Conservation (phyloP, 37 sponge, comb jelly and placozoan genomes). For the Beroe forskalii region DNA sequence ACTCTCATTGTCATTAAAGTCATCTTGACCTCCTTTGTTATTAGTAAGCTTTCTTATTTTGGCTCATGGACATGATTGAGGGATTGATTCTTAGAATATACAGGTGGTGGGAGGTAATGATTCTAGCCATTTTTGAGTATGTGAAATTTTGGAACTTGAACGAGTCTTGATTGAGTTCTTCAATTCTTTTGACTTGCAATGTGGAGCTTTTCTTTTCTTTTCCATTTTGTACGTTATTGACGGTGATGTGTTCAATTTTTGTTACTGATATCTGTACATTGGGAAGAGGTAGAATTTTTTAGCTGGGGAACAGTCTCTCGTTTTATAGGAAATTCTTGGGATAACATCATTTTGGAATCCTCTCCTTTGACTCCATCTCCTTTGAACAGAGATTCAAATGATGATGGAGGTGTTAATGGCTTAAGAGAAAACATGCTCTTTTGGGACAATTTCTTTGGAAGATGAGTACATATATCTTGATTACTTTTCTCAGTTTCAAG, state of each 20-base stretch:
- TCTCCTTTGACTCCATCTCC: background rate
- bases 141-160: background rate
- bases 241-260: background rate
- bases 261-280: background rate
- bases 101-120: background rate
- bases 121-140: conserved; percentile 19
- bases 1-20: conserved; percentile 9
- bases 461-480: background rate
- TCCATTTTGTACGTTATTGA: conserved; percentile 14
- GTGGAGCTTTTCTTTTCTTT: background rate
- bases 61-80: background rate
- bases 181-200: background rate
- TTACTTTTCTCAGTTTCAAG: too few species aligned
- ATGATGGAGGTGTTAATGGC: conserved; percentile 44
- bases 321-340: background rate
- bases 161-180: too few species aligned
- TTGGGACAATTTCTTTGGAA: conserved; percentile 2
- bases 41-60: background rate
- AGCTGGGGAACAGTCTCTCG: background rate
- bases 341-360: background rate
- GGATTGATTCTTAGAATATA: background rate
- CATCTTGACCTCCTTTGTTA: background rate
- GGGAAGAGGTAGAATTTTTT: too few species aligned
- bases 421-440: background rate
- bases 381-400: conserved; percentile 30